These are phyloP conservation scores for Elymnias hypermnestra DNA, from an alignment of 1,140 invertebrate species.

Conservation along the genomic window DNA sequence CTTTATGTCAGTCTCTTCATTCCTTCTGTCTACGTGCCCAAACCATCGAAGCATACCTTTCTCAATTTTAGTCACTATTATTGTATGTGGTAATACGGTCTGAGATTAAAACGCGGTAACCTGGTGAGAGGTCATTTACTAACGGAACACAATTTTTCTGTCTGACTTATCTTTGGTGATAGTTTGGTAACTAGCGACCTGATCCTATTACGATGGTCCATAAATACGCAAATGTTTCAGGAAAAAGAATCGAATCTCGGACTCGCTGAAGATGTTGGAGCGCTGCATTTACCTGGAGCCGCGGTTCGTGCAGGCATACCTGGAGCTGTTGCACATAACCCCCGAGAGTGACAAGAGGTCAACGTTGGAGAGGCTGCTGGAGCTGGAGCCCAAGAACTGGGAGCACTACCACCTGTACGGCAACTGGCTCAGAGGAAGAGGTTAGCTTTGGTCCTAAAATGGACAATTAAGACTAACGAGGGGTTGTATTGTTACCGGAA, in stretches of 20 bases:
- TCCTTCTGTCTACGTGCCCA: no score
- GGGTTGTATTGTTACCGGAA: no score
- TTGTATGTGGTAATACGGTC: no score
- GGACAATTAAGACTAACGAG: neutral
- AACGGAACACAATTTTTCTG: no score
- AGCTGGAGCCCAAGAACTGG: constrained; percentile 80
- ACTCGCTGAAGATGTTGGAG: constrained; percentile 82
- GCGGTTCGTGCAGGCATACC: constrained; percentile 81
- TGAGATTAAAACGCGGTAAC: no score
- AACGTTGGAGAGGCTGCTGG: constrained; percentile 77
- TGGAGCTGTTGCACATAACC: constrained; percentile 79
- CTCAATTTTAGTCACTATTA: no score
- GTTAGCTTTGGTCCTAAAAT: constrained; percentile 44
- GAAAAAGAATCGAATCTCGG: constrained; percentile 79
- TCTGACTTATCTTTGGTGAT: no score
- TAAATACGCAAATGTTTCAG: constrained; percentile 72
- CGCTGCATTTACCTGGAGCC: constrained; percentile 81
- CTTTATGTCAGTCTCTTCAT: no score
- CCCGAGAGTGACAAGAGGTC: constrained; percentile 74
- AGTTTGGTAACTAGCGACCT: no score
- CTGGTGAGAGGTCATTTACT: no score
- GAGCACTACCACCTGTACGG: constrained; percentile 82
- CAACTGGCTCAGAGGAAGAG: constrained; percentile 80
- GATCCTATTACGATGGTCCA: no score
- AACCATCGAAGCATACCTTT: no score